A percentile compares a stretch with the other conserved stretches of the same genome.
Conservation (phyloP, 2,113 vertebrate species). For the Menura novaehollandiae region DNA sequence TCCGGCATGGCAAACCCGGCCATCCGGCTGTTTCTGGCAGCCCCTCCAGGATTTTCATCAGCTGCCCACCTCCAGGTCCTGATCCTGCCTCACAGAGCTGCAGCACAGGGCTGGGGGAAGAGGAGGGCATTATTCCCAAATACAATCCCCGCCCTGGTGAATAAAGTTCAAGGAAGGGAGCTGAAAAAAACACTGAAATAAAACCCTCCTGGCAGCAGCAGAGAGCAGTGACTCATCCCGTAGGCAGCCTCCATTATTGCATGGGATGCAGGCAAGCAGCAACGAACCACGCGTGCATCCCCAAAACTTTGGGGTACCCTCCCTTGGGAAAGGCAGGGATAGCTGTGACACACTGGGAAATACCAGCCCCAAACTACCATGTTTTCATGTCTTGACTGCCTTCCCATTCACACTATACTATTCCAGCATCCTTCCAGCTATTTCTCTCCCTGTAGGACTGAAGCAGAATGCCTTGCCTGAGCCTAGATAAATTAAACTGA, state of each 20-base stretch:
- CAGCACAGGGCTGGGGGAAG: neutral
- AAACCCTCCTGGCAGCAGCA: slow-evolving; percentile 2
- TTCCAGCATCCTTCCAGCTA: neutral
- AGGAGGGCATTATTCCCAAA: neutral
- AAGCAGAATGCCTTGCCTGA: neutral
- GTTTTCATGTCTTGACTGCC: neutral
- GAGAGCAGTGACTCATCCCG: slow-evolving; percentile 9
- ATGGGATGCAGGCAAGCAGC: neutral
- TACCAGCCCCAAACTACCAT: neutral
- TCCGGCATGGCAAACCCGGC: fast-evolving
- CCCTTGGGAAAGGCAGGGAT: neutral
- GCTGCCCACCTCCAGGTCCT: fast-evolving
- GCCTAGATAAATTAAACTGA: slow-evolving; percentile 45
- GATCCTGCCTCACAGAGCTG: neutral
- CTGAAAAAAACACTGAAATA: neutral
- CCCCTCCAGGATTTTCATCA: neutral
- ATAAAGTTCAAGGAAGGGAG: slow-evolving; percentile 35
- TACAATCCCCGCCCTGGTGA: neutral
- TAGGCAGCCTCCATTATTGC: neutral
- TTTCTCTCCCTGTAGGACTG: neutral
- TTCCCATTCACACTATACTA: neutral
- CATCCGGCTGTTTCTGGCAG: neutral
- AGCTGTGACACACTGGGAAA: neutral
- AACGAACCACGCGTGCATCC: fast-evolving
- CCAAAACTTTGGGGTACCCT: neutral